A percentile compares a stretch with the other conserved stretches of the same genome.
Conservation (phyloP, 2,888 invertebrate species). For the Sphaerophoria rueppellii region DNA sequence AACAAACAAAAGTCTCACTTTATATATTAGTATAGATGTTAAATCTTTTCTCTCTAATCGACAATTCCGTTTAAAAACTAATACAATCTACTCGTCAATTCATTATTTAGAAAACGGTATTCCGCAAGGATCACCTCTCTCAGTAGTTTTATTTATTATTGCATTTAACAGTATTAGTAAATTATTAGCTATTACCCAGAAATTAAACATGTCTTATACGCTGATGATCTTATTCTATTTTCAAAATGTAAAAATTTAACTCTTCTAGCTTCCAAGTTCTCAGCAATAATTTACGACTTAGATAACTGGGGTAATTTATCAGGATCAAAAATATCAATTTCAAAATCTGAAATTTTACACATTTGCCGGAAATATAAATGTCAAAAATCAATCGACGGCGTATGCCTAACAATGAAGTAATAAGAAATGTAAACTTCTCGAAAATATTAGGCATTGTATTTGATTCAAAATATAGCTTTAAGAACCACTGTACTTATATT, state of each 20-base stretch:
- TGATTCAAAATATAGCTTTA: constrained; percentile 5
- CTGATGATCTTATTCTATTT: not conserved
- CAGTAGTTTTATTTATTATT: not conserved
- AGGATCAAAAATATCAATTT: not conserved
- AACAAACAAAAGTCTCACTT: no score
- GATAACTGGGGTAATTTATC: no score
- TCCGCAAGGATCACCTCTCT: not conserved
- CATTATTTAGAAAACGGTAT: not conserved
- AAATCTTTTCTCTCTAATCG: not conserved
- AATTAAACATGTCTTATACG: not conserved
- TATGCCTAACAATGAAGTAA: no score
- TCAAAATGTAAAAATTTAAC: constrained; percentile 5
- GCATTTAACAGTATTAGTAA: no score
- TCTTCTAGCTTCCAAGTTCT: not conserved
- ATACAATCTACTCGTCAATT: not conserved
- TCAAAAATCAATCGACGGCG: not conserved
- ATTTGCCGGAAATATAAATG: not conserved
- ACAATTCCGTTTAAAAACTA: not conserved
- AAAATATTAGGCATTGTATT: no score
- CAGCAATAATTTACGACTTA: not conserved
- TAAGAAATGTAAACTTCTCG: not conserved
- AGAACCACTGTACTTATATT: not conserved
- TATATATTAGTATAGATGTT: no score
- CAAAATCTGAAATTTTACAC: constrained; percentile 6
- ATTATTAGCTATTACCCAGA: not conserved